phyloP scores from a whole-genome alignment of 2,113 vertebrate genomes.

The Sceloporus undulatus region DNA sequence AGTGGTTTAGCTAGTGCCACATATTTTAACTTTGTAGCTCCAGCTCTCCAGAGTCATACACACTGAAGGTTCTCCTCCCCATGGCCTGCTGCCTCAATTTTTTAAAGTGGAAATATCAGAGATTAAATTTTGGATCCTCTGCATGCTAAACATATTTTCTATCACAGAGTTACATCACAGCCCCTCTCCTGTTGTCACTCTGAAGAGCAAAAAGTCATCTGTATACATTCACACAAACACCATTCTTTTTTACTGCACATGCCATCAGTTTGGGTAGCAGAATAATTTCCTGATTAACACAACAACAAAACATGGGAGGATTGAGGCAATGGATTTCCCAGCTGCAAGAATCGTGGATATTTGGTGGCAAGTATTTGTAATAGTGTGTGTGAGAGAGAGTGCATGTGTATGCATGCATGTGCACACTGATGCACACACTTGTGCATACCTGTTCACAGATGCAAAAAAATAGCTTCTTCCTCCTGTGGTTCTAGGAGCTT shows the following conservation, averaged over 20 bases:
- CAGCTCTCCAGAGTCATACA: too few species aligned
- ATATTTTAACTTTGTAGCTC: too few species aligned
- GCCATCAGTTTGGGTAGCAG: background rate
- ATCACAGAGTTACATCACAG: background rate
- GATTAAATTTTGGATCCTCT: background rate
- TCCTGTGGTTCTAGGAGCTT: background rate
- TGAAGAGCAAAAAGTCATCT: background rate
- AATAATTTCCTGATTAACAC: background rate
- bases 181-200: background rate
- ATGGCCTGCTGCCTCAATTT: background rate
- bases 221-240: background rate
- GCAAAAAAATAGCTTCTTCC: constrained; percentile 31
- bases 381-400: background rate
- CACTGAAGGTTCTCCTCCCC: too few species aligned
- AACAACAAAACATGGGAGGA: constrained; percentile 14
- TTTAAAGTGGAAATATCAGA: background rate
- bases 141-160: background rate
- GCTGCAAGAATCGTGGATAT: background rate
- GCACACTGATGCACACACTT: background rate
- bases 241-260: background rate
- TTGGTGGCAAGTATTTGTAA: background rate
- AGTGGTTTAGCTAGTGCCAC: too few species aligned
- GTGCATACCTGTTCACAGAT: background rate
- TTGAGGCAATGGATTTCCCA: constrained; percentile 3
- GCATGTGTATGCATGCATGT: too few species aligned